A percentile compares a stretch with the other conserved stretches of the same genome.
Evolutionary conservation across 2,113 vertebrate species (phyloP).

Genomic region (Chitala chitala): DNA sequence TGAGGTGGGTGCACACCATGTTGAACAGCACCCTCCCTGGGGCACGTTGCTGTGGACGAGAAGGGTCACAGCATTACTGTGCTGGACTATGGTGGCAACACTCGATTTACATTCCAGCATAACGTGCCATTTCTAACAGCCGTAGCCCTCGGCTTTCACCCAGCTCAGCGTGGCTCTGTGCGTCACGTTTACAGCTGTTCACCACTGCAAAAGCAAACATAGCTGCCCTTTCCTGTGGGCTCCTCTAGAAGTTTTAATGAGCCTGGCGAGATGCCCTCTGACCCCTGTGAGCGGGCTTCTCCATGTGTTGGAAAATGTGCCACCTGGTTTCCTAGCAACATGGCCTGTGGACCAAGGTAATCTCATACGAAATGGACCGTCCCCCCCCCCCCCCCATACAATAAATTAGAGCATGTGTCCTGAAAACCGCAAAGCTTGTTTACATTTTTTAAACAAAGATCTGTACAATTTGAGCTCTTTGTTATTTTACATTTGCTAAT

Average conservation of each 20-base stretch:
- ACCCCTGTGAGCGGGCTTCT: neutral
- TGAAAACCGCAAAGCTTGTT: neutral
- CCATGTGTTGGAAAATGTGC: constrained; percentile 13
- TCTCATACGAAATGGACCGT: neutral
- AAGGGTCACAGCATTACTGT: too few species aligned
- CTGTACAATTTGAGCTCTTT: neutral
- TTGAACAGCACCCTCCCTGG: constrained; percentile 88
- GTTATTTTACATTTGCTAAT: neutral
- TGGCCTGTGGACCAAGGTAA: constrained; percentile 1
- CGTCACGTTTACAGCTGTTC: neutral
- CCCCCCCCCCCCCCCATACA: too few species aligned
- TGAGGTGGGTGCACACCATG: constrained; percentile 87
- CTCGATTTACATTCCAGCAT: too few species aligned
- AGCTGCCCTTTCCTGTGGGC: neutral
- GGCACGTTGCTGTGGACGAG: constrained; percentile 79
- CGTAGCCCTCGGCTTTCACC: too few species aligned
- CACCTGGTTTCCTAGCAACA: constrained; percentile 12
- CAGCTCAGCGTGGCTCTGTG: too few species aligned
- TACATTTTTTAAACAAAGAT: neutral
- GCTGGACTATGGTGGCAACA: too few species aligned
- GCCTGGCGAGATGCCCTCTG: neutral
- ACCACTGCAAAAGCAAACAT: neutral
- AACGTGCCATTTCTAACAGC: too few species aligned
- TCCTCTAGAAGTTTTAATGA: neutral
- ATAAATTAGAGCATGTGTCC: neutral